Percentiles rank a stretch among this genome's conserved stretches.
Evolutionary conservation across 2,888 invertebrate genomes (phyloP).

Genomic region (Trypoxylon attenuatum): DNA sequence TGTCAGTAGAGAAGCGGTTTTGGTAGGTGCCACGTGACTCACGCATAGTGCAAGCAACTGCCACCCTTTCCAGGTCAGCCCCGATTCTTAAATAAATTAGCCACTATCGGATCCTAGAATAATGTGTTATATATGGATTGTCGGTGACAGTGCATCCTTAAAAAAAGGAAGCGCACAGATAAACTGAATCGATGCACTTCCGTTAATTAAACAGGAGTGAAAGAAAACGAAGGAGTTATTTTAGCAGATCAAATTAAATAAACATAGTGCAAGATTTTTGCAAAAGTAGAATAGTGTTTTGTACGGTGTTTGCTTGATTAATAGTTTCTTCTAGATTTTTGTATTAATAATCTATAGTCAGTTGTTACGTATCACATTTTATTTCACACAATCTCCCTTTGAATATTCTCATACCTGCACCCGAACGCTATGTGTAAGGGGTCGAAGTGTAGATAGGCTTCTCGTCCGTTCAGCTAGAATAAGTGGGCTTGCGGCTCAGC

Average conservation of each 20-base stretch:
- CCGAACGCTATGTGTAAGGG: too few relatives aligned
- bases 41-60: conserved; percentile 48
- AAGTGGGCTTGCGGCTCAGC: conserved; percentile 57
- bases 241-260: too few relatives aligned
- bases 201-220: conserved; percentile 55
- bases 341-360: too few relatives aligned
- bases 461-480: conserved; percentile 61
- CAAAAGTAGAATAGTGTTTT: too few relatives aligned
- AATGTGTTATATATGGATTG: conserved; percentile 66
- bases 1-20: conserved; percentile 62
- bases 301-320: too few relatives aligned
- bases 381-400: too few relatives aligned
- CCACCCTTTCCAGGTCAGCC: conserved; percentile 28
- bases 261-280: too few relatives aligned
- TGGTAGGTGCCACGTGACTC: conserved; percentile 74
- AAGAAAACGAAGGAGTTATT: too few relatives aligned
- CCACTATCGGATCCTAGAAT: conserved; percentile 65
- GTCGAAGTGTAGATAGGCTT: conserved; percentile 40
- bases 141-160: conserved; percentile 62
- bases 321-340: too few relatives aligned
- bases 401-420: too few relatives aligned
- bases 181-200: conserved; percentile 38
- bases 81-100: conserved; percentile 72
- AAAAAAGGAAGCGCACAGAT: conserved; percentile 49
- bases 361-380: too few relatives aligned